Percentiles rank a stretch among this genome's conserved stretches.
phyloP scores from a whole-genome alignment of 2,797 vertebrate genomes.

The Danionella dracula region DNA sequence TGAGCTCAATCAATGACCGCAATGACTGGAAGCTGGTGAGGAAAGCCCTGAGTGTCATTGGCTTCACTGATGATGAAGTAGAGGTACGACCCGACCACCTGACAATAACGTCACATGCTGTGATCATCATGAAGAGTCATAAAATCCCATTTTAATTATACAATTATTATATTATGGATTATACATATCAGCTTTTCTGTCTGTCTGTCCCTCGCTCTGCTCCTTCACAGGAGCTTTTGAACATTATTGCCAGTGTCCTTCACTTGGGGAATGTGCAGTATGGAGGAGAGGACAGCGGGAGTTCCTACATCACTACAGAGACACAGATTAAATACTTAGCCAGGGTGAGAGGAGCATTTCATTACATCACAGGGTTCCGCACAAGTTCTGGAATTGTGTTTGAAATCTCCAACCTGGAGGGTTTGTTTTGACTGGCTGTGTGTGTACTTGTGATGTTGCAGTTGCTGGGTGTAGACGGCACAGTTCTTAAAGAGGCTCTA shows the following conservation, averaged over 20 bases:
- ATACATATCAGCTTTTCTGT: too few species aligned
- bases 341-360: conserved; percentile 66
- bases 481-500: conserved; percentile 81
- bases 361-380: background rate
- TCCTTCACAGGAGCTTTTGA: conserved; percentile 80
- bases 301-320: conserved; percentile 83
- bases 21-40: conserved; percentile 91
- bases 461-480: conserved; percentile 84
- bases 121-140: too few species aligned
- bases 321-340: conserved; percentile 93
- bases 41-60: conserved; percentile 84
- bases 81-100: conserved; percentile 73
- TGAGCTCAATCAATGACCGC: conserved; percentile 97
- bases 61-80: conserved; percentile 86
- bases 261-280: conserved; percentile 95
- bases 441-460: conserved; percentile 55
- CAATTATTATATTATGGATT: too few species aligned
- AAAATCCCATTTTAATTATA: too few species aligned
- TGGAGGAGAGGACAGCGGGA: conserved; percentile 79
- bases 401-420: too few species aligned
- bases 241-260: conserved; percentile 89
- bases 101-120: background rate
- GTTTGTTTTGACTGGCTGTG: background rate
- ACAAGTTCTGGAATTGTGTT: too few species aligned
- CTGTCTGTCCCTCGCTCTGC: too few species aligned